Conservation (phyloP, 1,140 invertebrate genomes). For the Cotesia chilonis region DNA sequence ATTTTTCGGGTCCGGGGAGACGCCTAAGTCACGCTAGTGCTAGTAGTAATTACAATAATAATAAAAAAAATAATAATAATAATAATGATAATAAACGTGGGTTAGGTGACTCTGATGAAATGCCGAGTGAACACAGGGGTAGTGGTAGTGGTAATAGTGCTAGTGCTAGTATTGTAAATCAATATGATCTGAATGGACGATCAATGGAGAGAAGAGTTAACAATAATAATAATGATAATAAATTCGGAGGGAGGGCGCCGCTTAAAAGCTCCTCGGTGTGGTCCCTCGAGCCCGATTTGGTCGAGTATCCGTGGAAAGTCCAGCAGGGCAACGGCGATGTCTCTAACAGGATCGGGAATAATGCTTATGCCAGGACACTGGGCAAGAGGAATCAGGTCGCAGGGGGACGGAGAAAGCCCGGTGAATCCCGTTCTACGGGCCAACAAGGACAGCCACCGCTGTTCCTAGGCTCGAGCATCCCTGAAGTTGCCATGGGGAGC, state of each 20-base stretch:
- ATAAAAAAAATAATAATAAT: not conserved
- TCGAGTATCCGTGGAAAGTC: constrained; percentile 21
- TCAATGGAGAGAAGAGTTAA: constrained; percentile 3
- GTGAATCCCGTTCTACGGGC: constrained; percentile 13
- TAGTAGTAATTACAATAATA: constrained; percentile 1
- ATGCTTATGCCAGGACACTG: constrained; percentile 11
- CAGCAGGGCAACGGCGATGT: not conserved
- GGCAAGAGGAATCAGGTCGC: constrained; percentile 28
- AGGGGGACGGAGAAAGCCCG: constrained; percentile 6
- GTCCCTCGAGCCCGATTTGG: not conserved
- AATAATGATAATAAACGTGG: constrained; percentile 1
- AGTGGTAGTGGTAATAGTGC: not conserved
- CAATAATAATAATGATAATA: not conserved
- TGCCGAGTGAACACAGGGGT: too few species aligned
- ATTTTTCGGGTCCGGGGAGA: not conserved
- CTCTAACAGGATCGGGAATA: not conserved
- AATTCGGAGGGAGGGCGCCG: not conserved
- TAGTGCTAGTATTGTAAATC: not conserved
- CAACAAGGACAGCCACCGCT: constrained; percentile 22
- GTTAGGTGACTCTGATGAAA: too few species aligned
- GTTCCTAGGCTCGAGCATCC: constrained; percentile 10
- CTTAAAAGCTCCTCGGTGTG: constrained; percentile 20
- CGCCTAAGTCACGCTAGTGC: too few species aligned
- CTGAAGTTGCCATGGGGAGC: constrained; percentile 49
- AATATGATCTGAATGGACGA: constrained; percentile 3